phyloP scores from a whole-genome alignment of 2,113 vertebrate species.

The Nematolebias whitei region DNA sequence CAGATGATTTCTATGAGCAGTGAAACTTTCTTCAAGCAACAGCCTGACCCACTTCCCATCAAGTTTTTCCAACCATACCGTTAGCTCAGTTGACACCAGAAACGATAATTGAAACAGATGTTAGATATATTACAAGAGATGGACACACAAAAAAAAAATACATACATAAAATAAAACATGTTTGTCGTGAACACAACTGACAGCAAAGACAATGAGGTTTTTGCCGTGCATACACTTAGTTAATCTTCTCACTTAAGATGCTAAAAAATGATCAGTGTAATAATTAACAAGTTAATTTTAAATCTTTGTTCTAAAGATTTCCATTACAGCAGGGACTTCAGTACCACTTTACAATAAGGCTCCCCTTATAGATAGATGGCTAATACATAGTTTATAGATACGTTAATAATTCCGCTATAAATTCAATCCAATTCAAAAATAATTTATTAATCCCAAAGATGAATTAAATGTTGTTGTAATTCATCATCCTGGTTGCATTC shows the following conservation, averaged over 20 bases:
- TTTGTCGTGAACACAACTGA: too few relatives aligned
- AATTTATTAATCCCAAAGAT: too few relatives aligned
- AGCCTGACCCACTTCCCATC: conserved; percentile 19
- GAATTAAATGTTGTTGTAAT: too few relatives aligned
- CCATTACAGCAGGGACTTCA: too few relatives aligned
- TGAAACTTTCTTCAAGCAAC: conserved; percentile 24
- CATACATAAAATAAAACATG: too few relatives aligned
- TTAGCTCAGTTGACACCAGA: conserved; percentile 21
- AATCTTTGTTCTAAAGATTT: conserved; percentile 11
- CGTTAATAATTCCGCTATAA: too few relatives aligned
- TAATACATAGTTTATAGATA: too few relatives aligned
- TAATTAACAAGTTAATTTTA: conserved; percentile 32
- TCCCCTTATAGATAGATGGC: too few relatives aligned
- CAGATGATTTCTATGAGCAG: conserved; percentile 29
- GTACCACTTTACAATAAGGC: too few relatives aligned
- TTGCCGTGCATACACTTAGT: neutral
- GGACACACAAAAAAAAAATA: neutral
- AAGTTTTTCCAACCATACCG: conserved; percentile 17
- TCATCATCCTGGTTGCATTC: too few relatives aligned
- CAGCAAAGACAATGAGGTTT: conserved; percentile 18
- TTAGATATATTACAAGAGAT: conserved; percentile 21
- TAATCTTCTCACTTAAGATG: conserved; percentile 13
- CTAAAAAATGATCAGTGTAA: conserved; percentile 32
- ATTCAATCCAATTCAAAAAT: too few relatives aligned
- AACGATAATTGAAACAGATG: conserved; percentile 32